Evolutionary conservation across 2,888 invertebrate genomes (phyloP).

Genomic region (Anodontia alba): DNA sequence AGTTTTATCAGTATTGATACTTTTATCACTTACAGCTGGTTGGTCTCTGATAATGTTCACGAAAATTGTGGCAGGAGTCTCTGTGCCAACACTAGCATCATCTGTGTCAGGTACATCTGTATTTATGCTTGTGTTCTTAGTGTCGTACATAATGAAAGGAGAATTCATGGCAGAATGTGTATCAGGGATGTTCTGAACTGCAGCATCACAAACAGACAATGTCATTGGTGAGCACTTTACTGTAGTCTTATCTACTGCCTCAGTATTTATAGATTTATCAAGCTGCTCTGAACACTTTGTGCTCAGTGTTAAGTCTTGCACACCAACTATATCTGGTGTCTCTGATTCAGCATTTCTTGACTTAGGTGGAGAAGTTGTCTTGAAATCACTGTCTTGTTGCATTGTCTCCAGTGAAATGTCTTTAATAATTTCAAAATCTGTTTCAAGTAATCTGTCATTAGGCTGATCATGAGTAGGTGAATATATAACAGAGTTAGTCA

Average conservation of each 20-base stretch:
- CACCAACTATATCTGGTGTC: too few species aligned
- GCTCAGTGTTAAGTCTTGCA: too few species aligned
- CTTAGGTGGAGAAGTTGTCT: too few species aligned
- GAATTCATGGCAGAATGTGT: constrained; percentile 23
- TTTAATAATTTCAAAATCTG: too few species aligned
- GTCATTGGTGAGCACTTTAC: constrained; percentile 41
- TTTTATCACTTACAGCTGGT: neutral
- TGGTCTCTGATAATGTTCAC: neutral
- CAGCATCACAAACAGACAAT: constrained; percentile 23
- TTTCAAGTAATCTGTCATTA: too few species aligned
- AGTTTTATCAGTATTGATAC: constrained; percentile 1
- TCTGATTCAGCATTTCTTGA: too few species aligned
- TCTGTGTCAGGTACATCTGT: neutral
- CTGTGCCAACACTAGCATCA: constrained; percentile 6
- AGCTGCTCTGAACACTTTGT: too few species aligned
- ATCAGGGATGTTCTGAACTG: constrained; percentile 40
- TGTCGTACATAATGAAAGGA: neutral
- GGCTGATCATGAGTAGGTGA: too few species aligned
- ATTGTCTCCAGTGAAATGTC: too few species aligned
- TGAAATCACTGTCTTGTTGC: too few species aligned
- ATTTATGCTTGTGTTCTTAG: neutral
- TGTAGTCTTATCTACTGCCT: neutral
- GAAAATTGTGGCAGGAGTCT: neutral
- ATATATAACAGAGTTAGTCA: too few species aligned
- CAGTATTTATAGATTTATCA: neutral